Percentiles rank a stretch among this genome's conserved stretches.
Evolutionary conservation across 2,888 invertebrate genomes (phyloP).

Genomic region (Geotrupes spiniger): DNA sequence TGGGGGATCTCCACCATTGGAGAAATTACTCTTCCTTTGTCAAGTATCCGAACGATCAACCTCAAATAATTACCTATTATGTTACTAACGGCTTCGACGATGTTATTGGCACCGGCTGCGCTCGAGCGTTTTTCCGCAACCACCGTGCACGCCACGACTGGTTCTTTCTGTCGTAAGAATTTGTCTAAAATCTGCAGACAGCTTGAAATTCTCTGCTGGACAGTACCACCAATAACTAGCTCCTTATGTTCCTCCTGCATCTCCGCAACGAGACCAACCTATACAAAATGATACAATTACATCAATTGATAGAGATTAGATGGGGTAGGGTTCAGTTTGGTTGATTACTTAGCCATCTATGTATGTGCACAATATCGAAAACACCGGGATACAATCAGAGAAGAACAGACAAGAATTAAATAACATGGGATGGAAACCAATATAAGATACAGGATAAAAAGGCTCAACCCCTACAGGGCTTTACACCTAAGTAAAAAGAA

Average conservation of each 20-base stretch:
- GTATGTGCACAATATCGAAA: no score
- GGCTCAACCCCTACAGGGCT: no score
- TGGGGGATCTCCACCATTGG: no score
- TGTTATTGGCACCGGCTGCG: constrained; percentile 25
- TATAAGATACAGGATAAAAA: no score
- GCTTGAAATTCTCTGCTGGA: constrained; percentile 18
- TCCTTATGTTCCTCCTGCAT: constrained; percentile 25
- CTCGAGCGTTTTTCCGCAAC: constrained; percentile 70
- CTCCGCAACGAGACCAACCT: constrained; percentile 65
- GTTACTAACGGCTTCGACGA: constrained; percentile 63
- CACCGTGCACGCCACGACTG: constrained; percentile 63
- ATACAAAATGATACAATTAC: neutral
- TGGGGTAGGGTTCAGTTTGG: no score
- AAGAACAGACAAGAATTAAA: no score
- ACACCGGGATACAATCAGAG: no score
- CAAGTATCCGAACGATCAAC: neutral
- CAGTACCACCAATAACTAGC: constrained; percentile 37
- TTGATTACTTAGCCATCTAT: no score
- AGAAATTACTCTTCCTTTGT: no score
- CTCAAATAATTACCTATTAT: constrained; percentile 60
- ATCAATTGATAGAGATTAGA: no score
- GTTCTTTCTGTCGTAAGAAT: constrained; percentile 64
- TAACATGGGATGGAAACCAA: no score
- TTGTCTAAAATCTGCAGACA: constrained; percentile 63
- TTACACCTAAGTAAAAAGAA: no score